Percentiles rank a stretch among this genome's conserved stretches.
Evolutionary conservation across 1,140 invertebrate species (phyloP).

Genomic region (Acyrthosiphon pisum): DNA sequence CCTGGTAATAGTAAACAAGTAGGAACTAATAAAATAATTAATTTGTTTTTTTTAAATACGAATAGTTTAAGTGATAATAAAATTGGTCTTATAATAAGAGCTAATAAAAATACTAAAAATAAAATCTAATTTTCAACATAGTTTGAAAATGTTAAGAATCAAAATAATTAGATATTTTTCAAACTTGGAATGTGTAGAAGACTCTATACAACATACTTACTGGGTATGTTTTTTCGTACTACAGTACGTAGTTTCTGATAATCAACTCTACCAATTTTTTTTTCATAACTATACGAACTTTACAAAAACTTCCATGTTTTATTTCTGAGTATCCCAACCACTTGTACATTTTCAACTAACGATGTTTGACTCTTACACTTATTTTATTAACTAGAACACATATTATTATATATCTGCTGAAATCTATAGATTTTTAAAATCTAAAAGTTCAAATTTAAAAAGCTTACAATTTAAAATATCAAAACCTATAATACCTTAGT

Average conservation of each 20-base stretch:
- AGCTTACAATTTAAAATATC: not conserved
- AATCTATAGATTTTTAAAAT: not conserved
- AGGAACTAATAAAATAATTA: not conserved
- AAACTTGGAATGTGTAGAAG: not conserved
- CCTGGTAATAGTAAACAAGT: not conserved
- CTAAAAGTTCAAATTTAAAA: not conserved
- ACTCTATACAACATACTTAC: not conserved
- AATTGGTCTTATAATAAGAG: not conserved
- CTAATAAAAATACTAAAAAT: not conserved
- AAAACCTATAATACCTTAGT: no score
- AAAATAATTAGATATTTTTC: not conserved
- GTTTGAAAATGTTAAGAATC: not conserved
- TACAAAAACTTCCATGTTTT: not conserved
- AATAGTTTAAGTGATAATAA: not conserved
- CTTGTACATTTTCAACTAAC: conserved; percentile 10
- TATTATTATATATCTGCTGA: not conserved
- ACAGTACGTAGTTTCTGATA: not conserved
- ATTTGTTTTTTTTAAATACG: not conserved
- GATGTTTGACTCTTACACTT: conserved; percentile 1
- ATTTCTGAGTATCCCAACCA: not conserved
- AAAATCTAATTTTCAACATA: not conserved
- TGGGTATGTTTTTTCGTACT: not conserved
- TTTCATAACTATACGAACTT: not conserved
- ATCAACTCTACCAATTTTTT: not conserved
- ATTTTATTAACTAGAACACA: not conserved